These are phyloP conservation scores for Oenanthe melanoleuca DNA, from an alignment of 2,113 vertebrate genomes.

Conservation along the genomic window DNA sequence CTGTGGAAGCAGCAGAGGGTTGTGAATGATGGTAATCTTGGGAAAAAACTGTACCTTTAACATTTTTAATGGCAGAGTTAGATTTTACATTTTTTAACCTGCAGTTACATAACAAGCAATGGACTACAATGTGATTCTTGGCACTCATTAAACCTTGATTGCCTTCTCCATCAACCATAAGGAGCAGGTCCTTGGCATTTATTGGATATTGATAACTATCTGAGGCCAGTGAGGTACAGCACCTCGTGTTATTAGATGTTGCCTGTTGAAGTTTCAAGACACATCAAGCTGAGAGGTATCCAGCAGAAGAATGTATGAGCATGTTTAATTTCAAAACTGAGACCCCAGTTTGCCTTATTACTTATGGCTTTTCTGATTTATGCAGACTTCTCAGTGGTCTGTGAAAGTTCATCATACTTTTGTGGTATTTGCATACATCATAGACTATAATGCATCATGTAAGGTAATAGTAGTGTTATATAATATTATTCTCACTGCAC, in stretches of 20 bases:
- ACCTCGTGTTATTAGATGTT: background rate
- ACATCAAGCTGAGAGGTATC: background rate
- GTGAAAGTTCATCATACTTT: background rate
- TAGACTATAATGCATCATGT: background rate
- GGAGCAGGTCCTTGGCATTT: background rate
- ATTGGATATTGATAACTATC: conserved; percentile 30
- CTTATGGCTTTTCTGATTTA: background rate
- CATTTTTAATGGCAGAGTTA: conserved; percentile 20
- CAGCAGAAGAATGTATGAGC: background rate
- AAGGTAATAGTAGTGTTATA: background rate
- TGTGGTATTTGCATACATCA: background rate
- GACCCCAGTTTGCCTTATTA: background rate
- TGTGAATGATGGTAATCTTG: background rate
- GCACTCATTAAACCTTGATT: conserved; percentile 53
- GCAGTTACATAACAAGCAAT: conserved; percentile 5
- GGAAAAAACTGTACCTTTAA: background rate
- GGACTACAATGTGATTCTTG: conserved; percentile 14
- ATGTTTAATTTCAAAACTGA: background rate
- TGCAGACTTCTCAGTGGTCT: background rate
- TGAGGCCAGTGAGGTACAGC: background rate
- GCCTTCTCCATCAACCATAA: conserved; percentile 36
- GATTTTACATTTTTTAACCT: conserved; percentile 52
- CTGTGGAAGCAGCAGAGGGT: background rate
- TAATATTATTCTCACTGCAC: background rate
- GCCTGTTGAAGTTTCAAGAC: background rate